phyloP scores from a whole-genome alignment of 2,888 invertebrate genomes.

The Cheilosia pagana region DNA sequence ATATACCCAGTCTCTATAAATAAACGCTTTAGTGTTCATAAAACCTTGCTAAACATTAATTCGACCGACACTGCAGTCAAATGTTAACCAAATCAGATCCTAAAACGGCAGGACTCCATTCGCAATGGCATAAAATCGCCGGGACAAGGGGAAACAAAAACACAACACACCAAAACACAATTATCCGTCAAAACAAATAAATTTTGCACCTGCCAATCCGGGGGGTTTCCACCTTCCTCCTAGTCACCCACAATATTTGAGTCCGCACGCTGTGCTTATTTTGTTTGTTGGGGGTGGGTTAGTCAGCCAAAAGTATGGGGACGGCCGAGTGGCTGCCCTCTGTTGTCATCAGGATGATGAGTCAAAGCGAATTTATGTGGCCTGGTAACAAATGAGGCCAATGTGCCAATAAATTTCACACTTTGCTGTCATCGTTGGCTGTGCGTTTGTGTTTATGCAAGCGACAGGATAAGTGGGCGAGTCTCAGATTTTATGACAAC shows the following conservation, averaged over 20 bases:
- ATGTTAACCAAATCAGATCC: neutral
- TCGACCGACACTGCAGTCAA: too few relatives aligned
- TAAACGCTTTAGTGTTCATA: too few relatives aligned
- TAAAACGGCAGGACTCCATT: neutral
- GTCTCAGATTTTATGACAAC: neutral
- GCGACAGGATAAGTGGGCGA: neutral
- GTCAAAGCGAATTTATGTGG: constrained; percentile 71
- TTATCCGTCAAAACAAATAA: constrained; percentile 61
- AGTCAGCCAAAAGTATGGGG: constrained; percentile 31
- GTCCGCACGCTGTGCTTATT: constrained; percentile 43
- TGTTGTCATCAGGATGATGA: constrained; percentile 52
- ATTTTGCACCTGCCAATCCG: constrained; percentile 56
- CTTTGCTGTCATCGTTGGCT: constrained; percentile 57
- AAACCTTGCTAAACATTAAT: too few relatives aligned
- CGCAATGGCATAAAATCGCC: neutral
- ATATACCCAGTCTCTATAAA: too few relatives aligned
- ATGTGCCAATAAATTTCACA: constrained; percentile 69
- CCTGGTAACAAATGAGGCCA: constrained; percentile 64
- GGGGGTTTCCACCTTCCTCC: neutral
- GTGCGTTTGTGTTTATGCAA: constrained; percentile 9
- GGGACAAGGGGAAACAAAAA: neutral
- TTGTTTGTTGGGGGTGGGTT: constrained; percentile 34
- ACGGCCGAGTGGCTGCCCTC: constrained; percentile 54
- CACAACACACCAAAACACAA: constrained; percentile 36
- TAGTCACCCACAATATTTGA: neutral